Evolutionary conservation across 2,888 invertebrate species (phyloP), one percentile per base, ranked within the genome.

Genomic region (Acleris holmiana): DNA sequence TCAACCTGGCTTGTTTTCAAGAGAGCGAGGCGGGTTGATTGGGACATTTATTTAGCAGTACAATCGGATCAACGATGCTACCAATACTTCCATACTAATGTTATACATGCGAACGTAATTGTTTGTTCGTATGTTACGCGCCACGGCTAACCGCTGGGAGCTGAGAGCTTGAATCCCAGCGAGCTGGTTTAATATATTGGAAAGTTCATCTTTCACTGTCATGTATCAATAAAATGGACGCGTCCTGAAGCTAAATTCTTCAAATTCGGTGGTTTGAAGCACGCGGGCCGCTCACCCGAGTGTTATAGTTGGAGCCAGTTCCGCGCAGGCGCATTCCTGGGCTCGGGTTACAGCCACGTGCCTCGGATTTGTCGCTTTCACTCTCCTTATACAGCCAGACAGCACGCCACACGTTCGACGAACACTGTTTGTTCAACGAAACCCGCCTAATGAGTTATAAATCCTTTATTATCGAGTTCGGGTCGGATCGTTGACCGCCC

Each of bases 301-400:
- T 29, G n/a, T 29, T 57, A 48, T n/a, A 44, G 17, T 44, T 44
- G 44, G 44, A 44, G 17, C 44, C 44, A n/a, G 17, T n/a, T 6
- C 17, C 44, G 15, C 6, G 44, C 44, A 44, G 67, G 70, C 77
- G 75, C 80, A 83, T 86, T 83, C 82, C 81, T 73, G 68, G 73
- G 73, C 73, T 80, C 79, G 71, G 74, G 77, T 83, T 79, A 79
- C 82, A 15, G 69, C 57, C 66, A 76, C 77, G 75, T 74, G 77
- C 72, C 73, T 69, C 77, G 80, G 78, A 85, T 82, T 84, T 81
- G 83, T 83, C 84, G 79, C 84, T 88, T 86, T 88, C 88, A 83
- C 85, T 87, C 76, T 86, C 80, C 83, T 77, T 80, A 84, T 78
- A 78, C 79, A 78, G 69, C 68, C 68, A 61, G 74, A 78, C 44